Percentiles rank a stretch among this genome's conserved stretches.
Evolutionary conservation across 2,113 vertebrate genomes (phyloP).

Genomic region (Macquaria australasica): DNA sequence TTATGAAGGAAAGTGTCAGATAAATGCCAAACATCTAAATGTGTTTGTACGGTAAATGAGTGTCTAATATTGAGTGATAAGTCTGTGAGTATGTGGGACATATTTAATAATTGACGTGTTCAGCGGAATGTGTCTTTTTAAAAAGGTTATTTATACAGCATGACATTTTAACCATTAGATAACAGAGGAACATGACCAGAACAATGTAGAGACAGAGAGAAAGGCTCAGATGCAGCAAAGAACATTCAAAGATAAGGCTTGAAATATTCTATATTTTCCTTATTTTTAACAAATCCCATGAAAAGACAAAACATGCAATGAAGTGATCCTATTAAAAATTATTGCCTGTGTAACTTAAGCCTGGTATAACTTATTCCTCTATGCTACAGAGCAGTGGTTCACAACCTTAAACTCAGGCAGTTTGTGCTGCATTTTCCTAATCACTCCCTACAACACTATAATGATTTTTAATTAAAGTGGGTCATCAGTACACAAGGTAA

Average conservation of each 20-base stretch:
- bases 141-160: slow-evolving; percentile 26
- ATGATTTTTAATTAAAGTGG: background rate
- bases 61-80: slow-evolving; percentile 35
- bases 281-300: background rate
- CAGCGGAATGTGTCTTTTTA: background rate
- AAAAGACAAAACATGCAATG: background rate
- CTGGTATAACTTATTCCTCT: slow-evolving; percentile 6
- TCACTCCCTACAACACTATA: background rate
- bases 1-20: slow-evolving; percentile 48
- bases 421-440: background rate
- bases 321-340: background rate
- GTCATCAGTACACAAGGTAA: too few species aligned
- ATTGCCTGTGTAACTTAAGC: background rate
- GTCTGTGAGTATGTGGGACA: slow-evolving; percentile 12
- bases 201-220: background rate
- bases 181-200: slow-evolving; percentile 4
- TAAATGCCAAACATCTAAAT: slow-evolving; percentile 43
- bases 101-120: slow-evolving; percentile 32
- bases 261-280: background rate
- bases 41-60: slow-evolving; percentile 39
- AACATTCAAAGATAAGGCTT: background rate
- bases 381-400: background rate
- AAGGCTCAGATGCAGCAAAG: background rate
- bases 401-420: background rate
- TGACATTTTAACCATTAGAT: slow-evolving; percentile 24